Evolutionary conservation across 2,888 invertebrate species (phyloP).

Genomic region (Diadromus collaris): DNA sequence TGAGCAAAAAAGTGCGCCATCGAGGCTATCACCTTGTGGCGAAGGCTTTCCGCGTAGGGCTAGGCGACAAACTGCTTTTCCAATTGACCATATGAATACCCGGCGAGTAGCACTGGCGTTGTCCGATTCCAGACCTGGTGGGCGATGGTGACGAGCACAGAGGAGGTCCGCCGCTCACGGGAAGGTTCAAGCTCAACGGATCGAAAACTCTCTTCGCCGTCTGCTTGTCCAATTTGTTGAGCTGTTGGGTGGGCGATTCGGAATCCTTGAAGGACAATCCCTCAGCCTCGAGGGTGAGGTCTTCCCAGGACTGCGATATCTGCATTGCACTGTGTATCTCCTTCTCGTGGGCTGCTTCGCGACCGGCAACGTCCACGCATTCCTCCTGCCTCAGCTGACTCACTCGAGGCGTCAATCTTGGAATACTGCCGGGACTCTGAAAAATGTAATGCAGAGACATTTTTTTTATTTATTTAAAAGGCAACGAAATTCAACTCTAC

Average conservation of each 20-base stretch:
- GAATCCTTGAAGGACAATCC: conserved; percentile 80
- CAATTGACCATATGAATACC: conserved; percentile 81
- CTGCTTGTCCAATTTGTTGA: conserved; percentile 71
- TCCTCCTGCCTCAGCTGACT: conserved; percentile 94
- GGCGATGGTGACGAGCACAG: conserved; percentile 85
- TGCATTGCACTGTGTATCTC: conserved; percentile 95
- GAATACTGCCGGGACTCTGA: conserved; percentile 81
- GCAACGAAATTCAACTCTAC: background rate
- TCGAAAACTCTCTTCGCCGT: conserved; percentile 77
- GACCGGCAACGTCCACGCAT: conserved; percentile 90
- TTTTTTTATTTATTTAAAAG: conserved; percentile 16
- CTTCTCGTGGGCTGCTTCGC: conserved; percentile 95
- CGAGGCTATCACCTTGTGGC: conserved; percentile 83
- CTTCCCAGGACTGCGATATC: conserved; percentile 97
- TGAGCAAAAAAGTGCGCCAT: background rate
- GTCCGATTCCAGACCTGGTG: conserved; percentile 80
- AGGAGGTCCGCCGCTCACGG: conserved; percentile 80
- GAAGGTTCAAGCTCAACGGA: conserved; percentile 79
- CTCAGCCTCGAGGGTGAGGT: conserved; percentile 88
- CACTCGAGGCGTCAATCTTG: conserved; percentile 91
- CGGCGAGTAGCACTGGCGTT: conserved; percentile 83
- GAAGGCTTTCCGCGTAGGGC: conserved; percentile 92
- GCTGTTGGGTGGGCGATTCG: conserved; percentile 74
- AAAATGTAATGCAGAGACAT: conserved; percentile 56
- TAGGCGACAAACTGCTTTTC: conserved; percentile 86